Percentiles rank a stretch among this genome's conserved stretches.
phyloP scores from a whole-genome alignment of 2,888 invertebrate species.

The Leptogaster cylindrica region DNA sequence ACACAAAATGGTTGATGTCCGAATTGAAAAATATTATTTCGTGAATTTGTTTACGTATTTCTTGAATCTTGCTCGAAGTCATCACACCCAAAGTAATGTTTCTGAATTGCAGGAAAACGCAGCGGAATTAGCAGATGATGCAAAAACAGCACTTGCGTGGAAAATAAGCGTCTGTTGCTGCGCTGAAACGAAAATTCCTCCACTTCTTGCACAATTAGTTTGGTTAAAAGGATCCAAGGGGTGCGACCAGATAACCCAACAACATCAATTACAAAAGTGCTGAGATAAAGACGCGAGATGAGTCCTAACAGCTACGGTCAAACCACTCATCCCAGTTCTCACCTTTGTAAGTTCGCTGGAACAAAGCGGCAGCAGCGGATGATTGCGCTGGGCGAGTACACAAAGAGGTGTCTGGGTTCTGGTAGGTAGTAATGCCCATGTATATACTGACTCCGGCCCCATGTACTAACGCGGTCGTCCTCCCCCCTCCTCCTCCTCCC shows the following conservation, averaged over 20 bases:
- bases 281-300: constrained; percentile 40
- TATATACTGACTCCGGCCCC: constrained; percentile 18
- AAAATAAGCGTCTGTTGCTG: too few relatives aligned
- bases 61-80: too few relatives aligned
- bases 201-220: constrained; percentile 24
- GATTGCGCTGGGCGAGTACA: constrained; percentile 21
- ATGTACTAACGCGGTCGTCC: neutral
- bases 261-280: constrained; percentile 43
- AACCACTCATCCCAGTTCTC: constrained; percentile 37
- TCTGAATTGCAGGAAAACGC: too few relatives aligned
- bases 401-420: constrained; percentile 26
- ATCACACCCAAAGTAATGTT: too few relatives aligned
- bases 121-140: too few relatives aligned
- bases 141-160: too few relatives aligned
- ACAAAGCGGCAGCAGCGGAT: constrained; percentile 33
- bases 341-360: constrained; percentile 9
- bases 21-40: too few relatives aligned
- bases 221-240: constrained; percentile 1
- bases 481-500: neutral
- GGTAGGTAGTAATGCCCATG: constrained; percentile 13
- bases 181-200: constrained; percentile 22
- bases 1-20: too few relatives aligned
- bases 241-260: constrained; percentile 37
- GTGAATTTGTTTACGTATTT: too few relatives aligned
- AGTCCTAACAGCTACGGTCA: constrained; percentile 29